A percentile compares a stretch with the other conserved stretches of the same genome.
These are phyloP conservation scores for Oscheius sp. DNA, from an alignment of 1,140 invertebrate species.

Conservation along the genomic window DNA sequence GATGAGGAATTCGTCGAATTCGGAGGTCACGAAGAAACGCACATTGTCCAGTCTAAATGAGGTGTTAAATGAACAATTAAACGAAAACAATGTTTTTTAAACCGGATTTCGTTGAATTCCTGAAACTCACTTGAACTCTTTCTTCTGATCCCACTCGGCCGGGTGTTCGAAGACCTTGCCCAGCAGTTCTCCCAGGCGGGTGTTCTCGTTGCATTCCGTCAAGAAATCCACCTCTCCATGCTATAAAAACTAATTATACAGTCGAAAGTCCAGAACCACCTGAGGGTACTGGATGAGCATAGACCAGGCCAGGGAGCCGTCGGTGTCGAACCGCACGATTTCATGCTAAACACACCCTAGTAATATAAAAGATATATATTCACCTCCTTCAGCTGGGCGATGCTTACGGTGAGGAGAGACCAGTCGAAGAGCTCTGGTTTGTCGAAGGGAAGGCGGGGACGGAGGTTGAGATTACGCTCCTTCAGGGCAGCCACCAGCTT, in stretches of 20 bases:
- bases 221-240: slow-evolving; percentile 64
- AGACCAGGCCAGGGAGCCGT: slow-evolving; percentile 71
- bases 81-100: neutral
- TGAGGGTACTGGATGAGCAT: slow-evolving; percentile 79
- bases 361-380: neutral
- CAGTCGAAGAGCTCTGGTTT: slow-evolving; percentile 39
- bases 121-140: slow-evolving; percentile 41
- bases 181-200: slow-evolving; percentile 39
- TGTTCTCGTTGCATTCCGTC: slow-evolving; percentile 50
- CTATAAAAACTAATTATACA: neutral
- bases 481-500: slow-evolving; percentile 39
- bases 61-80: slow-evolving; percentile 9
- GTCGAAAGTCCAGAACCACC: slow-evolving; percentile 23
- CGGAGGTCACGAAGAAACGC: slow-evolving; percentile 40
- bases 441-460: slow-evolving; percentile 40
- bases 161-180: slow-evolving; percentile 43
- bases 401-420: slow-evolving; percentile 8
- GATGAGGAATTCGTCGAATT: slow-evolving; percentile 37
- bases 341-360: too few species aligned
- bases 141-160: slow-evolving; percentile 47
- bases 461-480: slow-evolving; percentile 33
- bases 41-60: slow-evolving; percentile 46
- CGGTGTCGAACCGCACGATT: slow-evolving; percentile 67
- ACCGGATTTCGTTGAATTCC: slow-evolving; percentile 2
- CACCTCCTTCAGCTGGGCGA: slow-evolving; percentile 13